Evolutionary conservation across 2,797 vertebrate genomes (phyloP).

Genomic region (Gambusia yucatana): DNA sequence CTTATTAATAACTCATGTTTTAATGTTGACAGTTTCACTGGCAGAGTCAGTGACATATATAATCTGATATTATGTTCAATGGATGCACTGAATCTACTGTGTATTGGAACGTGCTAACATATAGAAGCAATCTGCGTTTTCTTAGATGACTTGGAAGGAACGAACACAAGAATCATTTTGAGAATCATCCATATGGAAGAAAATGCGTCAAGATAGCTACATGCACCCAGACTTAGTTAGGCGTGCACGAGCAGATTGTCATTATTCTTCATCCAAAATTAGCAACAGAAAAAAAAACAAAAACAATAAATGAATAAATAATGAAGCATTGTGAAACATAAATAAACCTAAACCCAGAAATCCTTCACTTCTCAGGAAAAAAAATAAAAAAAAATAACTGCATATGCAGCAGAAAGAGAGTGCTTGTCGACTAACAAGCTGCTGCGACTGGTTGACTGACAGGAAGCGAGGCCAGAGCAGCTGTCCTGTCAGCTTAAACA

Average conservation of each 20-base stretch:
- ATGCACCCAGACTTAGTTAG: neutral
- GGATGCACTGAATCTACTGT: neutral
- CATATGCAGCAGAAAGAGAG: neutral
- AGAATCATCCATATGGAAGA: neutral
- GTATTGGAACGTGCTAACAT: neutral
- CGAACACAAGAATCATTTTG: neutral
- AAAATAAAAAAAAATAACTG: neutral
- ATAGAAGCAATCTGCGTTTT: neutral
- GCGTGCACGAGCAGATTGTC: neutral
- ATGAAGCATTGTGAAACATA: neutral
- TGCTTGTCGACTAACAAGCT: neutral
- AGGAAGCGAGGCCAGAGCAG: neutral
- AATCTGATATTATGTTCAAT: neutral
- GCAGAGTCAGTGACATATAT: neutral
- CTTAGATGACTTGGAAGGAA: too few species aligned
- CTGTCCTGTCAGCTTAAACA: conserved; percentile 3
- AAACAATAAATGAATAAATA: too few species aligned
- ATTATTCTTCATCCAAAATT: neutral
- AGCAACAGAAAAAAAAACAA: too few species aligned
- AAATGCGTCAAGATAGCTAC: neutral
- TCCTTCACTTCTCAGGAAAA: neutral
- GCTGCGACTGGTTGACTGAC: conserved; percentile 2
- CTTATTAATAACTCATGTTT: neutral
- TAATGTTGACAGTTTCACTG: neutral
- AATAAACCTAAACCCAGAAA: neutral